Evolutionary conservation across 1,140 invertebrate genomes (phyloP), one percentile per base, ranked within the genome.

Genomic region (Danaus plexippus): DNA sequence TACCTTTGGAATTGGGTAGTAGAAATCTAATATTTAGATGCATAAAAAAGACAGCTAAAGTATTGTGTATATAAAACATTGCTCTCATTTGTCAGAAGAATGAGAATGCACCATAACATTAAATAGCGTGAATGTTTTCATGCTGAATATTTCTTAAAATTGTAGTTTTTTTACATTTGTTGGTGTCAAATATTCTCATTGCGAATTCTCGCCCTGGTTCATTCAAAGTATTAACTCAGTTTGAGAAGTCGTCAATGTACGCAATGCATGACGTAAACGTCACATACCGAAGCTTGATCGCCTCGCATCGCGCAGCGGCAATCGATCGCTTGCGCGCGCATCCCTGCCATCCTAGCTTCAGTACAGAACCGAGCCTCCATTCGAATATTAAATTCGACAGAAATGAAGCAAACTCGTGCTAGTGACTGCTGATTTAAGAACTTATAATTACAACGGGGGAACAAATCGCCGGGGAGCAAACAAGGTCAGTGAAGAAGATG

Each of bases 251-350:
- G 68, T 78, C 76, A 80, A 82, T 82, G 78, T 82, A 83, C 82
- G 82, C 80, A 85, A 71, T 62, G 66, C 71, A 70, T 85, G 82
- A 85, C 80, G 82, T 82, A 82, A 83, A 83, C 71, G 70, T 71
- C 69, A 70, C 67, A 69, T 69, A 69, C 59, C 67, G 67, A 61
- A 57, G 64, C 67, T 66, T 59, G 58, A 65, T 61, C 61, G 64
- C 66, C 69, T 73, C 71, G 73, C 70, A 68, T 59, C 77, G 82
- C 80, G 80, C 82, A 85, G 73, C 73, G 71, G 47, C 66, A 63
- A 86, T 86, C 82, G 82, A 86, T 85, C 73, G 76, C n/a, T 9
- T 84, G 80, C 82, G 82, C 82, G 82, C 82, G 82, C 83, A 86
- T 9, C 68, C 67, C 62, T 60, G 66, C 71, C 76, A 73, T 81